phyloP scores from a whole-genome alignment of 2,113 vertebrate genomes.

The Ovis canadensis region DNA sequence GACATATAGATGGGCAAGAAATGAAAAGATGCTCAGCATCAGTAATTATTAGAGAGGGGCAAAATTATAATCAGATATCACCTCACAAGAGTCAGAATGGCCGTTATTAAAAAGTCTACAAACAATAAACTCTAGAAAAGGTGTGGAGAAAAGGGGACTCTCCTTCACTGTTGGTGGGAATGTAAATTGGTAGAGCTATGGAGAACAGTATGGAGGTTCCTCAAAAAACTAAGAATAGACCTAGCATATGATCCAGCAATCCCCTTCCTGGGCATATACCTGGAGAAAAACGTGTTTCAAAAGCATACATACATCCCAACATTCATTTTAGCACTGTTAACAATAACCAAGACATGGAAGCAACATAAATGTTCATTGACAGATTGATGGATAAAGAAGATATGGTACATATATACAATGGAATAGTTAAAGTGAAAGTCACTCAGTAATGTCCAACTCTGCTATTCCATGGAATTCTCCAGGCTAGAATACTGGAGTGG shows the following conservation, averaged over 20 bases:
- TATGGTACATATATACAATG: neutral
- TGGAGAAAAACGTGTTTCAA: neutral
- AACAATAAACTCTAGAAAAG: neutral
- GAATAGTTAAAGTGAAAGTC: neutral
- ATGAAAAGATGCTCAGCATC: neutral
- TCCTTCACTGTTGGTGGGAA: neutral
- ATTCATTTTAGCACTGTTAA: neutral
- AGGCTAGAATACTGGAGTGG: neutral
- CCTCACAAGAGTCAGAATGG: neutral
- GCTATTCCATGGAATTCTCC: neutral
- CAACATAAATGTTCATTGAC: neutral
- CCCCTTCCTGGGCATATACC: neutral
- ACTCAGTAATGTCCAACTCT: neutral
- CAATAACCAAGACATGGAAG: neutral
- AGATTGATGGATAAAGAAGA: neutral
- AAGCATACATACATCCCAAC: neutral
- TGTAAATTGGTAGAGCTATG: neutral
- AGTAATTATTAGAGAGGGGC: neutral
- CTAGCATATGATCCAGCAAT: neutral
- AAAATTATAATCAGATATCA: neutral
- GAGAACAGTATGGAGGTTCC: neutral
- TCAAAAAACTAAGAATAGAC: neutral
- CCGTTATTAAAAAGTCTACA: neutral
- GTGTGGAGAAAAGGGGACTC: neutral
- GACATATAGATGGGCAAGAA: neutral